A percentile compares a stretch with the other conserved stretches of the same genome.
phyloP scores from a whole-genome alignment of 2,113 vertebrate species.

The Campylorhamphus procurvoides region DNA sequence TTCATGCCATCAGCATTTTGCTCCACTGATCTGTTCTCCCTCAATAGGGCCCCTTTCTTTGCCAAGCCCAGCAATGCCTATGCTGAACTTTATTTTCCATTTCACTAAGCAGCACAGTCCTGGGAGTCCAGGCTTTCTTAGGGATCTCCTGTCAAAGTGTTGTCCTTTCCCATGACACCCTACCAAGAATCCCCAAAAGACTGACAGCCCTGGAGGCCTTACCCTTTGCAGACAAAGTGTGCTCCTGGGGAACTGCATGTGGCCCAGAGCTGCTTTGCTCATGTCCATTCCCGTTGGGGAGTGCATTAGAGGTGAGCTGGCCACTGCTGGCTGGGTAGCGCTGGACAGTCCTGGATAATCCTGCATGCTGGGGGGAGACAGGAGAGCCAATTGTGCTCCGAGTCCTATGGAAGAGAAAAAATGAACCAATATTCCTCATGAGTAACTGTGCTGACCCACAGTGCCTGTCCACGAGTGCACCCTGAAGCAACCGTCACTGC shows the following conservation, averaged over 20 bases:
- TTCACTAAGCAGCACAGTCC: neutral
- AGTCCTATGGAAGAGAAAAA: constrained; percentile 76
- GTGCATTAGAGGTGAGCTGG: constrained; percentile 87
- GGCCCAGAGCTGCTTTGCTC: constrained; percentile 65
- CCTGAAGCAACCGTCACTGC: neutral
- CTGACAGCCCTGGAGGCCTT: constrained; percentile 31
- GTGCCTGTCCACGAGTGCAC: neutral
- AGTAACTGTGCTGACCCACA: neutral
- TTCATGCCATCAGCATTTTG: neutral
- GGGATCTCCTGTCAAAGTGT: neutral
- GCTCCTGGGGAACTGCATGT: constrained; percentile 62
- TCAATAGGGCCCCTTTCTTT: neutral
- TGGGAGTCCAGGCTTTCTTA: neutral
- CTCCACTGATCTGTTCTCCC: neutral
- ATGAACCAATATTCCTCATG: neutral
- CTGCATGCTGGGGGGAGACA: constrained; percentile 75
- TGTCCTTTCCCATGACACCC: neutral
- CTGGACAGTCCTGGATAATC: constrained; percentile 84
- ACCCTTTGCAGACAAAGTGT: constrained; percentile 79
- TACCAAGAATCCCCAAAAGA: neutral
- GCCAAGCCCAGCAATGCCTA: neutral
- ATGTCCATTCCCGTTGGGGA: constrained; percentile 74
- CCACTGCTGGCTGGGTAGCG: constrained; percentile 81
- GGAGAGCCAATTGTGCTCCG: constrained; percentile 81
- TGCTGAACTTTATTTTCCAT: neutral